Base-by-base conservation (phyloP, 2,113 vertebrate genomes). In the Hiodon tergisus region DNA sequence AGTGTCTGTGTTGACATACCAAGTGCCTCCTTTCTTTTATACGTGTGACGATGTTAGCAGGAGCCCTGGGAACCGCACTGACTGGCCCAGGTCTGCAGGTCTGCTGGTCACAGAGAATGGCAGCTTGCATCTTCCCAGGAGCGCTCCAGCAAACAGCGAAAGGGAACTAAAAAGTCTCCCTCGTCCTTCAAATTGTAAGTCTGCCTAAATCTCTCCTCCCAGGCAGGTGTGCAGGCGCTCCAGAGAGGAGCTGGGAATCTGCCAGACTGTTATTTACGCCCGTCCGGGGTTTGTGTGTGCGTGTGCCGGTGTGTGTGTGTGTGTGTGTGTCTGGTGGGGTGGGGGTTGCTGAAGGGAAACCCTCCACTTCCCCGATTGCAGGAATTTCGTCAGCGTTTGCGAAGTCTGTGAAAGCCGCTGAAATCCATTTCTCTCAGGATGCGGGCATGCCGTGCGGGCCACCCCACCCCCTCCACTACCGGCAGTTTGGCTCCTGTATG, bases 21-120 rank as follows among this genome's bases (percentile, higher is more conserved):
- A 72, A 77, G 76, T 77, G 76, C 76, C 76, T 77, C 76, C 69
- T 67, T 67, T 62, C 51, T 31, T 54, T 10, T 31, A 31, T 65
- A 63, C 54, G 48, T 54, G 48, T 63, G 14, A 13, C 9, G 70
- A 46, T 48, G 55, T 55, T 0, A 4, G 46, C 6, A 6, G 55
- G 31, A 46, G 13, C 55, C 54, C 69, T 4, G 6, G 55, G 3
- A 17, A 31, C 55, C 0, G 55, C 47, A 31, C 31, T 31, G 31
- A 31, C 31, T 31, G 31, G 31, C 31, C 31, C 31, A 31, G 31
- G 31, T 31, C 31, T 31, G 69, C 6, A 54, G 31, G 46, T 13
- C 55, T 50, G 70, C 31, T 2, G 11, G 46, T 48, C 6, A 31
- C 47, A 2, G 46, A 16, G 68, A 69, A 31, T 31, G 31, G 31